Evolutionary conservation across 2,888 invertebrate genomes (phyloP), one percentile per base, ranked within the genome.

Genomic region (Nemoura dubitans): DNA sequence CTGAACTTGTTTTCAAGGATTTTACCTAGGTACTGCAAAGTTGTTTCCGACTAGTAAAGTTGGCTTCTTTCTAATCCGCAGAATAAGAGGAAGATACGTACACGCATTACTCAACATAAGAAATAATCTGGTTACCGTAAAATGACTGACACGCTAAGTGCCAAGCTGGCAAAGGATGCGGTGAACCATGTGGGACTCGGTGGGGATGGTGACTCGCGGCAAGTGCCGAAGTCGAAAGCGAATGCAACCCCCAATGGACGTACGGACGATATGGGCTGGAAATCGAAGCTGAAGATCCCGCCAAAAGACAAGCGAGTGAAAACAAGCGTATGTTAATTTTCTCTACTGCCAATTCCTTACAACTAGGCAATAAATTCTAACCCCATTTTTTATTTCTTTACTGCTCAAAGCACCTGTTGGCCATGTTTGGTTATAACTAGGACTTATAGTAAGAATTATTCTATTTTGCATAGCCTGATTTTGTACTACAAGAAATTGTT

Each of bases 231-330:
- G 81, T 29, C 81, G 81, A 81, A 78, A 78, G 7, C 78, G 26
- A 28, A 26, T 26, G 78, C 27, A 6, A 78, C 78, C 26, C 78
- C 78, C n/a, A 78, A 81, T 81, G 81, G 81, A 29, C 81, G 30
- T 16, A 78, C 43, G 10, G 95, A 95, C 92, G 96, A 96, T 93
- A 94, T 96, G 92, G 96, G 97, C 92, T 99, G 99, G 99, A 99
- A 99, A 94, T 94, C 97, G 89, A 97, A 97, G 93, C 94, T 99
- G 91, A 98, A 97, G 93, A 94, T 99, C 92, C 99, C 99, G 91
- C 97, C 98, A 91, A 97, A 97, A 94, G 99, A 99, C 93, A 95
- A 94, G 92, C 95, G 99, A 93, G 96, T 98, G 91, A 98, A 96
- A 94, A 99, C 99, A 90, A 97, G 98, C 93, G 97, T 97, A 94